phyloP scores from a whole-genome alignment of 2,888 invertebrate species.

The Tortricodes alternella region DNA sequence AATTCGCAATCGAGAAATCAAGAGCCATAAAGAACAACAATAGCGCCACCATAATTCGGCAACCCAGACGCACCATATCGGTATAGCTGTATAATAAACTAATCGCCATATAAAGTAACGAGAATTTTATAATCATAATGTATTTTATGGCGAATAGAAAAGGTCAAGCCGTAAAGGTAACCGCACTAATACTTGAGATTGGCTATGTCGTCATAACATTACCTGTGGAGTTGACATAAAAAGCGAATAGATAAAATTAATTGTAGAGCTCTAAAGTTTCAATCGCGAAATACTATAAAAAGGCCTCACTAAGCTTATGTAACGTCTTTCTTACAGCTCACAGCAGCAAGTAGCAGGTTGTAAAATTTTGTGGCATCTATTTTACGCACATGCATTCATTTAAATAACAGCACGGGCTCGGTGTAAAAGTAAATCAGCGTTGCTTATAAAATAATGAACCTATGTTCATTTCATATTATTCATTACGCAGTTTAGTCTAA shows the following conservation, averaged over 20 bases:
- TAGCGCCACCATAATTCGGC: slow-evolving; percentile 33
- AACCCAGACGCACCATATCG: slow-evolving; percentile 32
- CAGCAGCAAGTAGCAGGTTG: slow-evolving; percentile 12
- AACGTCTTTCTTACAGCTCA: slow-evolving; percentile 10
- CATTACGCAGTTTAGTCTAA: slow-evolving; percentile 20
- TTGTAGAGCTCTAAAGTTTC: slow-evolving; percentile 44
- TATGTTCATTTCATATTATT: not conserved
- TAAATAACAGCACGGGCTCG: slow-evolving; percentile 5
- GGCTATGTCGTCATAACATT: slow-evolving; percentile 37
- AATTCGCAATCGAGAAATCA: slow-evolving; percentile 50
- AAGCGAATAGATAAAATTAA: slow-evolving; percentile 49
- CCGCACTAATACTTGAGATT: slow-evolving; percentile 47
- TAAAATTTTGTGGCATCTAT: slow-evolving; percentile 19
- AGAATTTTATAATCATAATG: slow-evolving; percentile 14
- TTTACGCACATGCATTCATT: slow-evolving; percentile 8
- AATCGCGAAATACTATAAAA: slow-evolving; percentile 31
- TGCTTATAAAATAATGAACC: slow-evolving; percentile 16
- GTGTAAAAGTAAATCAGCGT: slow-evolving; percentile 11
- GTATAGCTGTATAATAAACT: slow-evolving; percentile 20
- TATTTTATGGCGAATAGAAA: slow-evolving; percentile 22
- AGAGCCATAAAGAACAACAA: slow-evolving; percentile 30
- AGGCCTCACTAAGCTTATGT: slow-evolving; percentile 11
- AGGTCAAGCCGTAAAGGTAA: slow-evolving; percentile 32
- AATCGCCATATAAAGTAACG: slow-evolving; percentile 36
- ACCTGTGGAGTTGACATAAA: slow-evolving; percentile 39